These are phyloP conservation scores for Larimichthys polyactis DNA, from an alignment of 2,113 vertebrate species.

Conservation along the genomic window DNA sequence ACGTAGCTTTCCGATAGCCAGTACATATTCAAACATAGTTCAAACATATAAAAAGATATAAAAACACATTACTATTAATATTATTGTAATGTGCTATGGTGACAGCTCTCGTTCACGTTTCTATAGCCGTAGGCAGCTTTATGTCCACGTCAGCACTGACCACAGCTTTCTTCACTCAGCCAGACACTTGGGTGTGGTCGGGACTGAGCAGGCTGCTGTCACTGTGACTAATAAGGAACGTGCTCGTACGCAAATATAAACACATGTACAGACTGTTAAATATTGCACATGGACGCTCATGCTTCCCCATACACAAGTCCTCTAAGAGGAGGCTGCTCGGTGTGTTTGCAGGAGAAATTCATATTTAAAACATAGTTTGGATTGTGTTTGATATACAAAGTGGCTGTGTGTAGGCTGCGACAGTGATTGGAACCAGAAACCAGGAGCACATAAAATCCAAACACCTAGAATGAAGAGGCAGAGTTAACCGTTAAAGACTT, in stretches of 20 bases:
- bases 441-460: conserved; percentile 21
- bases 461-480: conserved; percentile 4
- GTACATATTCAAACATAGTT: too few species aligned
- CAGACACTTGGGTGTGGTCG: conserved; percentile 42
- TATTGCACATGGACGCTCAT: not conserved
- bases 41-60: too few species aligned
- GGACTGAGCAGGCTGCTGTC: conserved; percentile 26
- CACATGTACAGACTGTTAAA: not conserved
- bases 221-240: conserved; percentile 55
- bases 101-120: not conserved
- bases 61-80: too few species aligned
- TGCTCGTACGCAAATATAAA: conserved; percentile 33
- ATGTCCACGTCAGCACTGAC: conserved; percentile 59
- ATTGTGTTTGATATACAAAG: conserved; percentile 49
- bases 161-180: conserved; percentile 52
- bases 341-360: conserved; percentile 32
- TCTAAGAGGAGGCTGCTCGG: not conserved
- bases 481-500: not conserved
- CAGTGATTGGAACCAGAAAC: conserved; percentile 53
- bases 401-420: conserved; percentile 41
- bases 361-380: conserved; percentile 44
- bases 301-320: not conserved
- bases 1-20: too few species aligned
- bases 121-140: not conserved
- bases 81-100: not conserved